Evolutionary conservation across 2,797 vertebrate species (phyloP).

Genomic region (Simalia tracyae): DNA sequence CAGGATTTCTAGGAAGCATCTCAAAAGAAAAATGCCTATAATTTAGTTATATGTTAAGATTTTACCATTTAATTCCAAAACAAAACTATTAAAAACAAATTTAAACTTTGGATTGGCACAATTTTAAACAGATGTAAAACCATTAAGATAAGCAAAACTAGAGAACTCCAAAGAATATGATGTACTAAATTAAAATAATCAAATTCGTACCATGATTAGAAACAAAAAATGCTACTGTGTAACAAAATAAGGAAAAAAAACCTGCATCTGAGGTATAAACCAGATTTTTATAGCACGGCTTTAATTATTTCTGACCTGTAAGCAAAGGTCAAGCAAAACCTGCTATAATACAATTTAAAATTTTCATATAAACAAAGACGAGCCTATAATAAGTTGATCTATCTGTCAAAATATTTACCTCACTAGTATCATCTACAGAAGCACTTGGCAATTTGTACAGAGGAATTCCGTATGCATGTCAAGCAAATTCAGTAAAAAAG

Average conservation of each 20-base stretch:
- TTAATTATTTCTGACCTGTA: slow-evolving; percentile 74
- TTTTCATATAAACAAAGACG: slow-evolving; percentile 83
- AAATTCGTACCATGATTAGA: slow-evolving; percentile 67
- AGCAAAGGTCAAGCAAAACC: slow-evolving; percentile 74
- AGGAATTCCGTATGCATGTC: slow-evolving; percentile 81
- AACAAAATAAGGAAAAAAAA: slow-evolving; percentile 44
- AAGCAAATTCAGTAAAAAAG: slow-evolving; percentile 82
- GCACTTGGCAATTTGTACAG: slow-evolving; percentile 86
- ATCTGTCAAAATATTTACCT: slow-evolving; percentile 86
- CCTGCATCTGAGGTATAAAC: slow-evolving; percentile 69
- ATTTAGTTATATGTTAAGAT: slow-evolving; percentile 53
- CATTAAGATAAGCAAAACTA: slow-evolving; percentile 48
- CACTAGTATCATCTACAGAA: slow-evolving; percentile 87
- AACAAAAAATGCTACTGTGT: slow-evolving; percentile 54
- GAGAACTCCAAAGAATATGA: slow-evolving; percentile 65
- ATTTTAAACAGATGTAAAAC: slow-evolving; percentile 54
- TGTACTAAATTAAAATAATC: slow-evolving; percentile 65
- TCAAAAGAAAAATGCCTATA: slow-evolving; percentile 58
- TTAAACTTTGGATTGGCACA: slow-evolving; percentile 56
- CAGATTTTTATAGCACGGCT: slow-evolving; percentile 65
- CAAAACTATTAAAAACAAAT: slow-evolving; percentile 29
- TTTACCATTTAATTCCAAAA: slow-evolving; percentile 52
- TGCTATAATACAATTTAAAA: slow-evolving; percentile 75
- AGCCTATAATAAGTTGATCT: slow-evolving; percentile 87
- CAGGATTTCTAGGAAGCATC: slow-evolving; percentile 35